Base-by-base conservation (phyloP, 2,797 vertebrate genomes). In the Platalea minor region DNA sequence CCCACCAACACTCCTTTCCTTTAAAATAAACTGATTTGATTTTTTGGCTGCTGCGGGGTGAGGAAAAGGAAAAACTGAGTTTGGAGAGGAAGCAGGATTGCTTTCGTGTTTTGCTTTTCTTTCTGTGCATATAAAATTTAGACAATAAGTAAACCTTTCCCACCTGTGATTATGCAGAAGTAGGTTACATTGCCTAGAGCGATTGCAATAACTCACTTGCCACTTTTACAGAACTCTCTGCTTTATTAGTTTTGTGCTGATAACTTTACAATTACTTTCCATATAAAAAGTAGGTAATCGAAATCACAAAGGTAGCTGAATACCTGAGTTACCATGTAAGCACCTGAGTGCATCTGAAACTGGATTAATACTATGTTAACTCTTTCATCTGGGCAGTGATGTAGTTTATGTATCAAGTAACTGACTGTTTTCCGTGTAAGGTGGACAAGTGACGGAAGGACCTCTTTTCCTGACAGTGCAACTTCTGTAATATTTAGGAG, bases 231-330 rank as follows among this genome's bases (percentile, higher is more conserved):
- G 68, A 89, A 91, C 57, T 75, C 68, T 81, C 61, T 54, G 16
- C 45, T 95, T 96, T 95, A 87, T 96, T 96, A 83, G 48, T 90
- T 96, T 95, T 96, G 56, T 76, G 67, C 41, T 78, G 50, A 39
- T 88, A 85, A 78, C 69, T 95, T 96, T 68, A 70, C 70, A n/a
- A 25, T 91, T 92, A 85, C 63, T 88, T 96, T 48, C 72, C 68
- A 57, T 68, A 83, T 48, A 89, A 92, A 85, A 94, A 57, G 82
- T 11, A 84, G 78, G 37, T 73, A 95, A 97, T 72, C 91, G 65
- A 96, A 96, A 95, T 53, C 74, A 41, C 79, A 82, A 76, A 94
- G 64, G 31, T 54, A 80, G 17, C 45, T 78, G 88, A 85, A 93
- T 65, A 53, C 60, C 68, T 33, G 50, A 88, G 68, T 74, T 94